Percentiles rank a stretch among this genome's conserved stretches.
Evolutionary conservation across 2,888 invertebrate species (phyloP).

Genomic region (Cyclophora punctaria): DNA sequence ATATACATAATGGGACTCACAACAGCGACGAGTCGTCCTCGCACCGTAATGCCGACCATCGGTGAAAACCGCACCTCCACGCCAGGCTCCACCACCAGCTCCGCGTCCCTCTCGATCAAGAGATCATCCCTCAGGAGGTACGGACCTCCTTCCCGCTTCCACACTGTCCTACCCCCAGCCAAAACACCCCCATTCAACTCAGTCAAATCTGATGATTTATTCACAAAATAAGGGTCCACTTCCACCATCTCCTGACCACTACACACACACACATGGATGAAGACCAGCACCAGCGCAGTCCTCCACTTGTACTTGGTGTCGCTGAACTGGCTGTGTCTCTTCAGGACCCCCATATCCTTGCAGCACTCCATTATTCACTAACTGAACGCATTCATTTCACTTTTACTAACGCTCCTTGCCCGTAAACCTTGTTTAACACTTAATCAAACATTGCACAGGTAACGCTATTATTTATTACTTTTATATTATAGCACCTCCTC

Average conservation of each 20-base stretch:
- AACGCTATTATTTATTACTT: constrained; percentile 16
- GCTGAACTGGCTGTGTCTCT: constrained; percentile 70
- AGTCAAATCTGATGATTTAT: constrained; percentile 61
- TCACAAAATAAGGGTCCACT: constrained; percentile 59
- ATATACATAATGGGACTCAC: constrained; percentile 74
- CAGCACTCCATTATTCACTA: constrained; percentile 55
- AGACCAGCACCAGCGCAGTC: constrained; percentile 50
- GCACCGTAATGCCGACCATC: constrained; percentile 93
- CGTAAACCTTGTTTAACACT: constrained; percentile 38
- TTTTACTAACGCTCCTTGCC: constrained; percentile 43
- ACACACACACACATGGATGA: constrained; percentile 35
- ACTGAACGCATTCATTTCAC: constrained; percentile 61
- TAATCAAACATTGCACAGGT: constrained; percentile 46
- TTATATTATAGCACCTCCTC: constrained; percentile 20
- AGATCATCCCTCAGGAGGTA: constrained; percentile 87
- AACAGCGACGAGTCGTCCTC: constrained; percentile 91
- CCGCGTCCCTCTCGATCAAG: constrained; percentile 84
- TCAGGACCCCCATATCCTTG: constrained; percentile 65
- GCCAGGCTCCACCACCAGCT: constrained; percentile 91
- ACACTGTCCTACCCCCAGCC: constrained; percentile 72
- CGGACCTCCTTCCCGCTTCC: constrained; percentile 79
- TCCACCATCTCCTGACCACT: constrained; percentile 52
- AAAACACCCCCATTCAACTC: constrained; percentile 79
- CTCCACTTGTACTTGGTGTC: constrained; percentile 74
- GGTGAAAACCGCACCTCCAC: constrained; percentile 92